Base-by-base conservation (phyloP, 2,888 invertebrate species). In the Galeruca laticollis region DNA sequence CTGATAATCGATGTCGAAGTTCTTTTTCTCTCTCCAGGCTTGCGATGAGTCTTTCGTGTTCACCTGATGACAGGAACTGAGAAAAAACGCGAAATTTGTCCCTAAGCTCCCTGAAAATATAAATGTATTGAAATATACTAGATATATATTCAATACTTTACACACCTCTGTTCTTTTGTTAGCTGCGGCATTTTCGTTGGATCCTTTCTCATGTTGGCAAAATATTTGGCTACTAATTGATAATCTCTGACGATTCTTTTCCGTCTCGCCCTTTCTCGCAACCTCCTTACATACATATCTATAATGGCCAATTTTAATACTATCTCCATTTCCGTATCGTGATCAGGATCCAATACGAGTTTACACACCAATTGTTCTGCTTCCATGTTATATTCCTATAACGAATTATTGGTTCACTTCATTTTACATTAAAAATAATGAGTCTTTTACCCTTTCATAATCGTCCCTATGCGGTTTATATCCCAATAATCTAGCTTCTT, bases 391-490 rank as follows among this genome's bases (percentile, higher is more conserved):
- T 94, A 97, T 85, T 98, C 98, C 94, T 94, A 67, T 43, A 43
- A 35, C 13, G 60, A 63, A 40, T 18, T 10, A 51, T 49, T 26
- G 9, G 20, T 51, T 56, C 40, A 62, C 15, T 59, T 60, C 31
- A 49, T 54, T 47, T 15, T 31, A 15, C 6, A n/a, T 3, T 4
- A 40, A 40, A 13, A 40, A n/a, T 4, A 47, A 47, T 47, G 47
- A 47, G 0, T 47, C 15, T n/a, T 18, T 47, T 86, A 95, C 95
- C 85, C 95, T 90, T 87, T 98, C 98, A 88, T 97, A 98, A 83
- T 98, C 97, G 88, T 98, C 98, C 82, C 98, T 89, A 82, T 95
- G 94, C 2, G 97, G 95, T 94, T 97, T 97, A 82, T 97, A 98
- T 2, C 96, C 96, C 10, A 98, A 88, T 80, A 95, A 93, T 40